These are phyloP conservation scores for Drosophila kikkawai DNA, from an alignment of 1,140 invertebrate species.

Conservation along the genomic window DNA sequence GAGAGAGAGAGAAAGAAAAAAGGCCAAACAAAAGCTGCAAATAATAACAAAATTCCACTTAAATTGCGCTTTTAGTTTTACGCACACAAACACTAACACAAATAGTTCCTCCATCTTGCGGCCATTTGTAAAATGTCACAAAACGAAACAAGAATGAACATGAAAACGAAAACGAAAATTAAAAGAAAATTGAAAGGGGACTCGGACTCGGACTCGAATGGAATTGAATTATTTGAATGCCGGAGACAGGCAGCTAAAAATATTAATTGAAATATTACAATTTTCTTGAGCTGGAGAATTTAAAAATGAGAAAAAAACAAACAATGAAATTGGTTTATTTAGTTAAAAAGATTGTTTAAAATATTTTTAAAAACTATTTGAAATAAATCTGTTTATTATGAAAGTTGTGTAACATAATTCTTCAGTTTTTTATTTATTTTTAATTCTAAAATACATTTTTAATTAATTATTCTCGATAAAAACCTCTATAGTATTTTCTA, in stretches of 20 bases:
- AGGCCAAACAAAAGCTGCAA: conserved; percentile 19
- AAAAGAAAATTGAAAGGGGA: background rate
- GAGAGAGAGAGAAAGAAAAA: background rate
- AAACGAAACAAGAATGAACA: conserved; percentile 5
- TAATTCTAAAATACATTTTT: no score
- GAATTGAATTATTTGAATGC: conserved; percentile 39
- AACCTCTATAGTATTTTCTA: no score
- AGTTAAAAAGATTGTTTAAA: no score
- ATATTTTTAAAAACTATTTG: no score
- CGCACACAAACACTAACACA: background rate
- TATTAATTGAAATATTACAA: conserved; percentile 37
- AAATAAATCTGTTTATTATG: no score
- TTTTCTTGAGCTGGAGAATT: background rate
- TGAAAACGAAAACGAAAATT: conserved; percentile 31
- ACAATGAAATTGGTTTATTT: background rate
- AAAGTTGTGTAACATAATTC: no score
- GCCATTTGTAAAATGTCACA: conserved; percentile 42
- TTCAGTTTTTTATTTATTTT: no score
- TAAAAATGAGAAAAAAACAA: background rate
- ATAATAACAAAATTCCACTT: conserved; percentile 53
- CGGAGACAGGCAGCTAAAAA: conserved; percentile 10
- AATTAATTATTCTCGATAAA: no score
- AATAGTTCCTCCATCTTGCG: conserved; percentile 32
- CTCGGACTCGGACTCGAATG: background rate
- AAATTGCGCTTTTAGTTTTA: conserved; percentile 53